A percentile compares a stretch with the other conserved stretches of the same genome.
These are phyloP conservation scores for Bos javanicus DNA, from an alignment of 2,113 vertebrate genomes.

Conservation along the genomic window DNA sequence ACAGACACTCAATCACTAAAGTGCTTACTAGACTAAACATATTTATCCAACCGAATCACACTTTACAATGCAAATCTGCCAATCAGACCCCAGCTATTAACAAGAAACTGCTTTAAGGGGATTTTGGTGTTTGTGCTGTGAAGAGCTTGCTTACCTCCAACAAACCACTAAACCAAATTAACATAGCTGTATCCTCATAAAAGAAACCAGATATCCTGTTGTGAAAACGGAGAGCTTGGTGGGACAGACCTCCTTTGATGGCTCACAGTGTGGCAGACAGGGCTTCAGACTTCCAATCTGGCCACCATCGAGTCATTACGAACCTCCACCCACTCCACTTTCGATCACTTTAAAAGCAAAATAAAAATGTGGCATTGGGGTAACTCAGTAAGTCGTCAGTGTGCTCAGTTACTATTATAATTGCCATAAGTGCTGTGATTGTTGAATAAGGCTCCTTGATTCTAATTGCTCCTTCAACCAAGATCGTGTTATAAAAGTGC, in stretches of 20 bases:
- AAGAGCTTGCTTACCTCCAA: constrained; percentile 89
- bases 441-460: constrained; percentile 83
- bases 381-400: constrained; percentile 80
- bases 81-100: constrained; percentile 87
- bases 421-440: constrained; percentile 83
- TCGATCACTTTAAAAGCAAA: constrained; percentile 83
- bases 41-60: constrained; percentile 89
- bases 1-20: constrained; percentile 92
- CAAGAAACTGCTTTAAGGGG: constrained; percentile 86
- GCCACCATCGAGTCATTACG: constrained; percentile 80
- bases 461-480: constrained; percentile 84
- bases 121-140: constrained; percentile 88
- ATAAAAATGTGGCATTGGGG: constrained; percentile 81
- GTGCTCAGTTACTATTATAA: constrained; percentile 78
- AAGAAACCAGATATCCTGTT: constrained; percentile 92
- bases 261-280: constrained; percentile 81
- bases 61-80: constrained; percentile 89
- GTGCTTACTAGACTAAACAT: constrained; percentile 91
- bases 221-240: constrained; percentile 87
- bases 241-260: constrained; percentile 87
- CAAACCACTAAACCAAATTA: constrained; percentile 92
- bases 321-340: constrained; percentile 77
- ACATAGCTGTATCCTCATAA: constrained; percentile 91
- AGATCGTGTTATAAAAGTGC: constrained; percentile 82
- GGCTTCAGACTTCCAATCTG: constrained; percentile 84